Conservation (phyloP, 2,113 vertebrate species). For the Mugil cephalus region DNA sequence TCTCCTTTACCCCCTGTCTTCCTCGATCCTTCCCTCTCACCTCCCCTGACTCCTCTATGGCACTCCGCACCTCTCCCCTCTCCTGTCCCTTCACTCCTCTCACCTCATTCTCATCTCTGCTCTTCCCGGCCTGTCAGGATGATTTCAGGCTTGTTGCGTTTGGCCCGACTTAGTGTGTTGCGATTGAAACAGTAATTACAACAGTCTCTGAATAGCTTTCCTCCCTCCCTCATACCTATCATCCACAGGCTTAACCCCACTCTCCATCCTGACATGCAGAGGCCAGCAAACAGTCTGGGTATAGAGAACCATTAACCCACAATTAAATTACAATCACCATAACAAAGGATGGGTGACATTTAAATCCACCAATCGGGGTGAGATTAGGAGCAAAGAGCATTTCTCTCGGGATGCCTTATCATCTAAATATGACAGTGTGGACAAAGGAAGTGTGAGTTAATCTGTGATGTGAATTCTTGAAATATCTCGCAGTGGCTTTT, state of each 20-base stretch:
- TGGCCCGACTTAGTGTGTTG: conserved; percentile 57
- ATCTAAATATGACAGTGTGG: conserved; percentile 60
- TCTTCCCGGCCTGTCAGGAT: conserved; percentile 61
- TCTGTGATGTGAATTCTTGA: neutral
- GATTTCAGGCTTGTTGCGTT: conserved; percentile 74
- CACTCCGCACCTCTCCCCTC: conserved; percentile 9
- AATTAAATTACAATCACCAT: conserved; percentile 77
- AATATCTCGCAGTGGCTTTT: conserved; percentile 22
- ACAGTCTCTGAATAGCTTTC: conserved; percentile 63
- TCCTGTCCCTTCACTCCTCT: conserved; percentile 17
- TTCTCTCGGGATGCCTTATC: conserved; percentile 64
- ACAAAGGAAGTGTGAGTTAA: conserved; percentile 60
- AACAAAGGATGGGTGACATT: conserved; percentile 73
- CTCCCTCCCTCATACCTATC: conserved; percentile 67
- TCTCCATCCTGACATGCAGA: conserved; percentile 51
- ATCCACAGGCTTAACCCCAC: conserved; percentile 70
- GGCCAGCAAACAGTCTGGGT: conserved; percentile 58
- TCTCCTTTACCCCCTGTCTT: conserved; percentile 12
- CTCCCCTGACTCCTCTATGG: neutral
- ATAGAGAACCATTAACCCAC: conserved; percentile 71
- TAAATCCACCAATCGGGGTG: conserved; percentile 69
- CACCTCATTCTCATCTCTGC: conserved; percentile 41
- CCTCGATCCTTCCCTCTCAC: conserved; percentile 6
- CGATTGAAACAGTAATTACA: conserved; percentile 72
- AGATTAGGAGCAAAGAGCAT: conserved; percentile 66